Conservation (phyloP, 2,113 vertebrate species). For the Azemiops feae region DNA sequence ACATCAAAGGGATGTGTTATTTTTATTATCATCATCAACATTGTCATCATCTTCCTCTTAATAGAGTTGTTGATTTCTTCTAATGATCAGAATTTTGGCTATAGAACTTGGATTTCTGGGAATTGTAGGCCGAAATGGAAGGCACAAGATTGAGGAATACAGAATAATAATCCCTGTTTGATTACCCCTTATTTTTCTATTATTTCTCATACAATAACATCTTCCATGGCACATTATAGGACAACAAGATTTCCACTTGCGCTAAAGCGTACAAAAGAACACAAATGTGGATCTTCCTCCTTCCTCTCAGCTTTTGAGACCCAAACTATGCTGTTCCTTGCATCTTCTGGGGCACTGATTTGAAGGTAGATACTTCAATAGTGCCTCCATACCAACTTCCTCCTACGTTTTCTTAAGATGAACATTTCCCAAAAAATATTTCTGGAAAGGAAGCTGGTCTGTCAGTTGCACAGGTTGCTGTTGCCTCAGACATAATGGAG, state of each 20-base stretch:
- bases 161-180: neutral
- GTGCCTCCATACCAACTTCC: neutral
- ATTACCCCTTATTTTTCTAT: neutral
- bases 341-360: neutral
- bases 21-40: neutral
- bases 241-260: neutral
- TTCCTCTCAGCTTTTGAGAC: neutral
- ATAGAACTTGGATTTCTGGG: neutral
- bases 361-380: neutral
- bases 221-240: neutral
- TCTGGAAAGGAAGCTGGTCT: neutral
- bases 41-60: neutral
- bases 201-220: neutral
- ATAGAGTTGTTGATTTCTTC: neutral
- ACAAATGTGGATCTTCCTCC: neutral
- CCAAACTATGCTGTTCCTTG: neutral
- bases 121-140: neutral
- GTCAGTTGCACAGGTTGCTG: neutral
- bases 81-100: neutral
- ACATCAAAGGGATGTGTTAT: neutral
- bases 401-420: neutral
- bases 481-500: conserved; percentile 50
- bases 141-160: neutral
- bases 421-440: neutral
- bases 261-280: neutral